Conservation (phyloP, 2,797 vertebrate species). For the Anniella stebbinsi region DNA sequence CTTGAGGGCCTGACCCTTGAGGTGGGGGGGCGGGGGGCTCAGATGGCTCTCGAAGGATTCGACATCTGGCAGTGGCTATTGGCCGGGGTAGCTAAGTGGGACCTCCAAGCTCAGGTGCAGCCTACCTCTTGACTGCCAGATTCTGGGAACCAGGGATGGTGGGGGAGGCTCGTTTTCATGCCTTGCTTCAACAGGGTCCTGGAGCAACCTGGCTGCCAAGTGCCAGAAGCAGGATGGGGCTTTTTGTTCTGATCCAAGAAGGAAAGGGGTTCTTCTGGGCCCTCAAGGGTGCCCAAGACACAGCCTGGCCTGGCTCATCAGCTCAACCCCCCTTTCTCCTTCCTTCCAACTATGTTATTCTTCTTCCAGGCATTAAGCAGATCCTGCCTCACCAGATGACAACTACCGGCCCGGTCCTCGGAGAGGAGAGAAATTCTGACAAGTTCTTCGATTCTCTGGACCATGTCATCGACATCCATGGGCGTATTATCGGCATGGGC, state of each 20-base stretch:
- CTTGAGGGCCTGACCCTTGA: background rate
- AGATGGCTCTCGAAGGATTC: background rate
- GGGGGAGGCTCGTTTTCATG: no score
- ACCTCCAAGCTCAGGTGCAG: background rate
- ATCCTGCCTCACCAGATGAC: slow-evolving; percentile 98
- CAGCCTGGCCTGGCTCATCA: background rate
- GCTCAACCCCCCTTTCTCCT: background rate
- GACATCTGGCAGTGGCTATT: background rate
- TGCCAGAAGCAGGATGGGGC: no score
- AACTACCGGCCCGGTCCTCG: slow-evolving; percentile 91
- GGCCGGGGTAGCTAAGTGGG: background rate
- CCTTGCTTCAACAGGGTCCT: background rate
- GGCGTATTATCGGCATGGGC: slow-evolving; percentile 98
- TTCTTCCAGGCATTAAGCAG: slow-evolving; percentile 89
- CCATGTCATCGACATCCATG: slow-evolving; percentile 95
- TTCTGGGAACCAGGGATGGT: background rate
- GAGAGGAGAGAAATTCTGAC: slow-evolving; percentile 89
- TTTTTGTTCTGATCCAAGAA: background rate
- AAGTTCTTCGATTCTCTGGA: slow-evolving; percentile 97
- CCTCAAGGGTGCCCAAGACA: background rate
- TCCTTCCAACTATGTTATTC: slow-evolving; percentile 35
- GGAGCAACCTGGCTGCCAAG: background rate
- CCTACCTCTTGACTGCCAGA: background rate
- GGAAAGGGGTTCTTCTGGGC: background rate
- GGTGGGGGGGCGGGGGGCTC: background rate